Base-by-base conservation (phyloP, 1,140 invertebrate species). In the Bradysia coprophila region DNA sequence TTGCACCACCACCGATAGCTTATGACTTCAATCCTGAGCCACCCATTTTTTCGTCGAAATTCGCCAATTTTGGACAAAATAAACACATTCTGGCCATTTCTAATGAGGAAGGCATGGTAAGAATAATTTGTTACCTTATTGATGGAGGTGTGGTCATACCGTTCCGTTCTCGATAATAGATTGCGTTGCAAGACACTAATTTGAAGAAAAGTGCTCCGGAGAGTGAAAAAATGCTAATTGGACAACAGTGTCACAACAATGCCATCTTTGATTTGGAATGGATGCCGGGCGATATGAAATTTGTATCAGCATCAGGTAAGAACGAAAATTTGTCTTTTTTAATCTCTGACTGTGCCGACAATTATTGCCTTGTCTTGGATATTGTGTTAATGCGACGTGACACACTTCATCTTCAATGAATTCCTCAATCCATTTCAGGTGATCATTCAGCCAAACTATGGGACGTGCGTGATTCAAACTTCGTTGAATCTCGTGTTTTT, bases 191-290 rank as follows among this genome's bases (percentile, higher is more conserved):
- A 52, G 54, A 69, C 45, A 57, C 54, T 13, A 53, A 55, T 31
- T 48, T 49, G 24, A 46, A 49, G 21, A 60, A 56, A 21, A 48
- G 42, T 13, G 52, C 53, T 20, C 42, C 45, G 0, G 4, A 8
- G 11, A 56, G 59, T 38, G 63, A 65, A n/a, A 54, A 60, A 23
- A 48, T 54, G 1, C 45, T 71, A 43, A 58, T 64, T 39, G 65
- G 64, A 2, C 61, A 65, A 33, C 61, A 76, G 53, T 82, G 80
- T 34, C 88, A 93, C 57, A 69, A 70, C 47, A 91, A 91, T 71
- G 85, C 86, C 13, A 79, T 91, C 15, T 91, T 90, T 62, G 88
- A 93, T 59, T 50, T 91, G 34, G 75, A 79, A 6, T 93, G 88
- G 87, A 75, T 80, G 60, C 75, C 78, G 4, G 64, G 69, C 1